Conservation (phyloP, 2,888 invertebrate species). For the Ennomos fuscantarius region DNA sequence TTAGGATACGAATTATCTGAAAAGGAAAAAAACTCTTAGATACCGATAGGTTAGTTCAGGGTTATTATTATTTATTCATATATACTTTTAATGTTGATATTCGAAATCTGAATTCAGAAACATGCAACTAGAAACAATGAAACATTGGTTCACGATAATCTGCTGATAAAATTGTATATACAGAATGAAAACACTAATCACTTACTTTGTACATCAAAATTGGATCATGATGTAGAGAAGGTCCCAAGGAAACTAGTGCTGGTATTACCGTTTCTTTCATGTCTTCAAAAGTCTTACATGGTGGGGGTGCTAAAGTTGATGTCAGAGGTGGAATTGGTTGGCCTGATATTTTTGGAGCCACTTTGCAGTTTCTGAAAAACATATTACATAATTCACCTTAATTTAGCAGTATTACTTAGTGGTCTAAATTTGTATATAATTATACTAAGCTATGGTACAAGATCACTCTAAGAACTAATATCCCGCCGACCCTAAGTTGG, state of each 20-base stretch:
- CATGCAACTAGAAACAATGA: too few relatives aligned
- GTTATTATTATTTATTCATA: too few relatives aligned
- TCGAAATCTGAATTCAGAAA: too few relatives aligned
- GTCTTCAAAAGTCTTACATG: slow-evolving; percentile 89
- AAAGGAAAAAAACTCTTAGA: slow-evolving; percentile 28
- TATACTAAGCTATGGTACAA: too few relatives aligned
- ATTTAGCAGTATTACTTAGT: background rate
- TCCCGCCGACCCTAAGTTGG: too few relatives aligned
- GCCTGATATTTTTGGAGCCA: slow-evolving; percentile 89
- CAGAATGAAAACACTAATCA: too few relatives aligned
- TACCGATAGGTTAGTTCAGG: background rate
- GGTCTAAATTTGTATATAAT: too few relatives aligned
- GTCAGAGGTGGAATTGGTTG: slow-evolving; percentile 80
- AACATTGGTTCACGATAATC: too few relatives aligned
- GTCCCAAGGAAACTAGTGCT: slow-evolving; percentile 94
- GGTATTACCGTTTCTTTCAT: slow-evolving; percentile 92
- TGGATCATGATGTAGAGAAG: slow-evolving; percentile 94
- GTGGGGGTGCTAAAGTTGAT: slow-evolving; percentile 86
- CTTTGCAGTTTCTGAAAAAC: slow-evolving; percentile 88
- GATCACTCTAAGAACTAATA: too few relatives aligned
- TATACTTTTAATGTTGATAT: too few relatives aligned
- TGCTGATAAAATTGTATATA: too few relatives aligned
- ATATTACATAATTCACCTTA: slow-evolving; percentile 22
- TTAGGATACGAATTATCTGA: slow-evolving; percentile 76
- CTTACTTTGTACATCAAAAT: slow-evolving; percentile 94